A percentile compares a stretch with the other conserved stretches of the same genome.
These are phyloP conservation scores for Ambastaia sidthimunki DNA, from an alignment of 2,797 vertebrate genomes.

Conservation along the genomic window DNA sequence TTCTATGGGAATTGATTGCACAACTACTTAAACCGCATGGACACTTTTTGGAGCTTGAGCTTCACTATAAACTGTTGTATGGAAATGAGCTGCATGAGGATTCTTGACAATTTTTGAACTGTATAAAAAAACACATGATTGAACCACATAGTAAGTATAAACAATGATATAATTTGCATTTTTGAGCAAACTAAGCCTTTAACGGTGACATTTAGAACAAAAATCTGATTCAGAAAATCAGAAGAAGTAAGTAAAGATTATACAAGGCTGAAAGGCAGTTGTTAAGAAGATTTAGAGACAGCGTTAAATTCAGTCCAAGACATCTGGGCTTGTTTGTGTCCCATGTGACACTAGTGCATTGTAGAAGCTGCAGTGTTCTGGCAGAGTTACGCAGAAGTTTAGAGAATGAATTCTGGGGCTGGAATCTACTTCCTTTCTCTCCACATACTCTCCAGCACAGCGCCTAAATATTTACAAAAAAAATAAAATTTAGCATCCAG, in stretches of 20 bases:
- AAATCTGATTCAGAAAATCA: background rate
- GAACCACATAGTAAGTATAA: background rate
- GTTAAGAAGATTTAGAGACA: slow-evolving; percentile 12
- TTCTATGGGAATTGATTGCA: too few species aligned
- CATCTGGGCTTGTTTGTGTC: slow-evolving; percentile 39
- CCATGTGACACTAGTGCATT: slow-evolving; percentile 22
- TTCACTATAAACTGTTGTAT: too few species aligned
- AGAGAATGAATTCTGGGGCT: background rate
- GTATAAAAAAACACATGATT: background rate
- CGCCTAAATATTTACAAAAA: slow-evolving; percentile 11
- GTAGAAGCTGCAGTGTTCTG: slow-evolving; percentile 40
- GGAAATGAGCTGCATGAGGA: too few species aligned
- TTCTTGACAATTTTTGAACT: background rate
- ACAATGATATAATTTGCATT: background rate
- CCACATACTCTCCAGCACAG: background rate
- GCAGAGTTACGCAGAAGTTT: slow-evolving; percentile 28
- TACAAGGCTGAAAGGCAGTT: slow-evolving; percentile 31
- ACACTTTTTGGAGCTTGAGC: too few species aligned
- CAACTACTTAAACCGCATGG: too few species aligned
- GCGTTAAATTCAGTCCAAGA: slow-evolving; percentile 19
- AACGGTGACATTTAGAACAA: background rate
- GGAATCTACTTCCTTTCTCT: background rate
- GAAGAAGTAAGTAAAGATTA: background rate
- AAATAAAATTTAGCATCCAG: background rate
- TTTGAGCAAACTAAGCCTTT: background rate